Base-by-base conservation (phyloP, 2,113 vertebrate species). In the Toxostoma redivivum region DNA sequence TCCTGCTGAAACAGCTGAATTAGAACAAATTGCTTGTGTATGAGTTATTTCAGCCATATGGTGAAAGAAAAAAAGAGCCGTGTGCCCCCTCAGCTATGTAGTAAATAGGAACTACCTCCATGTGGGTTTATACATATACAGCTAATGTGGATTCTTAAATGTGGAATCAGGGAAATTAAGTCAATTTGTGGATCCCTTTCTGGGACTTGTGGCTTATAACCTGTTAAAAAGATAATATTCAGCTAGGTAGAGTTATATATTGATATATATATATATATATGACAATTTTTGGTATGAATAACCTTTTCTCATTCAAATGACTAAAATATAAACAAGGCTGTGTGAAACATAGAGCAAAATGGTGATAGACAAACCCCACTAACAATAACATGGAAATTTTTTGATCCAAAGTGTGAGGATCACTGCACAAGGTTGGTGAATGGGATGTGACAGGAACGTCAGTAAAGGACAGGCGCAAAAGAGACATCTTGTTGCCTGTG, bases 1-100 rank as follows among this genome's bases (percentile, higher is more conserved):
- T 93, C 88, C 96, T 93, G 94, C 82, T 73, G 92, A 93, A 97
- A 94, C 71, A 94, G 94, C 96, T 96, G 95, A 97, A 94, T 94
- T 80, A 83, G 92, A 94, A 81, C 88, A 96, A 96, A 94, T 62
- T 70, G 79, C 79, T 76, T 86, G 45, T 94, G 88, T 83, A 88
- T 3, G 11, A 90, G 71, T 86, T 94, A 66, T 83, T 97, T 86
- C 72, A 83, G 72, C 86, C 88, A 78, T 90, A 90, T 94, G 91
- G 88, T 83, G 67, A 81, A 88, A 73, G 80, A 78, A 86, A 80
- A 80, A 77, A 92, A 70, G 60, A 69, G 37, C 72, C 0, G 0
- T 73, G 82, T 92, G 92, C 86, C 94, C 83, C 71, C 72, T 88
- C 79, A 86, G 86, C 60, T 86, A 53, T 74, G 64, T 12, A 83